Evolutionary conservation across 2,797 vertebrate species (phyloP).

Genomic region (Sciurus vulgaris): DNA sequence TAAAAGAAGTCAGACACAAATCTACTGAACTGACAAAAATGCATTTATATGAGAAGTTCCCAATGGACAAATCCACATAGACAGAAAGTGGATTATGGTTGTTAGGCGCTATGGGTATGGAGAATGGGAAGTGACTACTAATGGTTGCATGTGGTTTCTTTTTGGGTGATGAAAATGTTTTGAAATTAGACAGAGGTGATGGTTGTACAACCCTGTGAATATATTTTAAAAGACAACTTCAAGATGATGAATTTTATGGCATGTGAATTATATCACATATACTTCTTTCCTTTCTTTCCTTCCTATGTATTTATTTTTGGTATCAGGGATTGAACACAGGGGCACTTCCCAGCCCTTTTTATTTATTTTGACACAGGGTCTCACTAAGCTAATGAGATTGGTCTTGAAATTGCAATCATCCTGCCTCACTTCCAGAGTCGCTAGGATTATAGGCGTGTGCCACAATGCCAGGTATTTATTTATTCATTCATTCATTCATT

Average conservation of each 20-base stretch:
- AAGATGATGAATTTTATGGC: background rate
- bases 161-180: background rate
- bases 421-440: too few relatives aligned
- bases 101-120: background rate
- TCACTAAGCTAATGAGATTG: too few relatives aligned
- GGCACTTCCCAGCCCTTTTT: too few relatives aligned
- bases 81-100: background rate
- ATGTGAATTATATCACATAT: background rate
- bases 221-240: background rate
- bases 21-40: background rate
- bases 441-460: too few relatives aligned
- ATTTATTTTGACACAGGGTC: too few relatives aligned
- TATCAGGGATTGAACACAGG: too few relatives aligned
- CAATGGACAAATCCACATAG: background rate
- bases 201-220: background rate
- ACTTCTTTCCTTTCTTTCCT: background rate
- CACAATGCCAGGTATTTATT: too few relatives aligned
- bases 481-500: too few relatives aligned
- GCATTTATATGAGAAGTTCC: background rate
- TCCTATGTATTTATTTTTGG: too few relatives aligned
- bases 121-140: background rate
- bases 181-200: constrained; percentile 15
- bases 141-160: background rate
- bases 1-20: background rate
- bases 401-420: too few relatives aligned